phyloP scores from a whole-genome alignment of 2,888 invertebrate species.

The Clepsis dumicolana region DNA sequence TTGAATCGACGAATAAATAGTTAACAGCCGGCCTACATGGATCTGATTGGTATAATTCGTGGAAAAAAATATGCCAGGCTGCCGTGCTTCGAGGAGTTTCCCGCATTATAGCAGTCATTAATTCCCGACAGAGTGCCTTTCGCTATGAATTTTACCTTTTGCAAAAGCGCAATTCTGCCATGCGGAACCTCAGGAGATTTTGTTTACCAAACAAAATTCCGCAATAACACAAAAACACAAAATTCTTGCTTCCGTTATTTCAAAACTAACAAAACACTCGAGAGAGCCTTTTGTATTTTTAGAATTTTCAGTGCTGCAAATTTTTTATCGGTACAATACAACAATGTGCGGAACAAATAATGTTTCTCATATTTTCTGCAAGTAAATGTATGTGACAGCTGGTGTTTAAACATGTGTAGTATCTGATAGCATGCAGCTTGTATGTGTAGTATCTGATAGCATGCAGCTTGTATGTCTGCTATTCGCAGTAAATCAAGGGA shows the following conservation, averaged over 20 bases:
- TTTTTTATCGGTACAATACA: neutral
- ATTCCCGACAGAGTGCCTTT: conserved; percentile 5
- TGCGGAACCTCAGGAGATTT: conserved; percentile 25
- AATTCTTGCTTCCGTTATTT: conserved; percentile 31
- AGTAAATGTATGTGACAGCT: neutral
- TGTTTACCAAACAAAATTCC: conserved; percentile 39
- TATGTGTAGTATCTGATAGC: neutral
- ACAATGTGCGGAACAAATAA: neutral
- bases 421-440: neutral
- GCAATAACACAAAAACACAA: too few species aligned
- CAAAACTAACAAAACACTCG: conserved; percentile 18
- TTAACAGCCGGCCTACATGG: too few species aligned
- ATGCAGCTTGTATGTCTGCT: neutral
- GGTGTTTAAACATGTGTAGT: neutral
- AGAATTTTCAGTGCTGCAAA: neutral
- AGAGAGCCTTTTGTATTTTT: conserved; percentile 17
- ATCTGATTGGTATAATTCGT: neutral
- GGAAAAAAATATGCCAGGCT: neutral
- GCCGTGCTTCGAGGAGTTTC: neutral
- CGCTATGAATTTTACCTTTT: conserved; percentile 27
- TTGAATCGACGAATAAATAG: too few species aligned
- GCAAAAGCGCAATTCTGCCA: conserved; percentile 33
- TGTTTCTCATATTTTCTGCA: neutral
- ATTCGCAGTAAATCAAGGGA: conserved; percentile 16
- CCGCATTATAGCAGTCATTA: neutral